phyloP scores from a whole-genome alignment of 2,888 invertebrate genomes.

The Aphrophora alni region DNA sequence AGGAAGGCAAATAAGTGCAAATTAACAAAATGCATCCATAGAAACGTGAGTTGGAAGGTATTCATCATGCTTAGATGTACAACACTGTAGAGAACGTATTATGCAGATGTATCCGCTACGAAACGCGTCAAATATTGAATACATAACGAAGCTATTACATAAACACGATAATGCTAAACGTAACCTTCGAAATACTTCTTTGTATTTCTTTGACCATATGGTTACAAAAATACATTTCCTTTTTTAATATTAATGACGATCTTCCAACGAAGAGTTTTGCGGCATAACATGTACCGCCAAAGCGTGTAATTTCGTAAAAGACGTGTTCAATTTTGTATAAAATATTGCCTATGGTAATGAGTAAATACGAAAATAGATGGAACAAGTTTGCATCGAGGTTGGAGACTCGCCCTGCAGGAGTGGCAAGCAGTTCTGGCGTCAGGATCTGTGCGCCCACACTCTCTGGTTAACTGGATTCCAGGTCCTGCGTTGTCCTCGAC shows the following conservation, averaged over 20 bases:
- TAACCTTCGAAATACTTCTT: not conserved
- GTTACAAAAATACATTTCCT: not conserved
- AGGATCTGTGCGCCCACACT: not conserved
- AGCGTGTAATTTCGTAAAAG: not conserved
- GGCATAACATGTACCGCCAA: not conserved
- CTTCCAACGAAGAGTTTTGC: not conserved
- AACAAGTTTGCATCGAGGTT: not conserved
- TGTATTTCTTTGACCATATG: not conserved
- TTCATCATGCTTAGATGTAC: too few relatives aligned
- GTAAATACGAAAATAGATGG: constrained; percentile 2
- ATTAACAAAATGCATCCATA: too few relatives aligned
- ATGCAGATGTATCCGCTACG: not conserved
- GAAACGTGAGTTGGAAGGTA: too few relatives aligned
- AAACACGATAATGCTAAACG: not conserved
- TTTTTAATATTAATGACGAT: not conserved
- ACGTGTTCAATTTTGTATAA: not conserved
- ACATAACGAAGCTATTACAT: not conserved
- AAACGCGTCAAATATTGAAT: not conserved
- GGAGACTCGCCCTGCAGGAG: not conserved
- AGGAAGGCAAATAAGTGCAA: too few relatives aligned
- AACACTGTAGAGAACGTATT: too few relatives aligned
- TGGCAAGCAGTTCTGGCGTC: too few relatives aligned
- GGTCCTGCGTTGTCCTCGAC: not conserved
- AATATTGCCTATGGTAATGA: not conserved
- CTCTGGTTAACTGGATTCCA: not conserved